A percentile compares a stretch with the other conserved stretches of the same genome.
Conservation (phyloP, 2,888 invertebrate species). For the Tigriopus californicus region DNA sequence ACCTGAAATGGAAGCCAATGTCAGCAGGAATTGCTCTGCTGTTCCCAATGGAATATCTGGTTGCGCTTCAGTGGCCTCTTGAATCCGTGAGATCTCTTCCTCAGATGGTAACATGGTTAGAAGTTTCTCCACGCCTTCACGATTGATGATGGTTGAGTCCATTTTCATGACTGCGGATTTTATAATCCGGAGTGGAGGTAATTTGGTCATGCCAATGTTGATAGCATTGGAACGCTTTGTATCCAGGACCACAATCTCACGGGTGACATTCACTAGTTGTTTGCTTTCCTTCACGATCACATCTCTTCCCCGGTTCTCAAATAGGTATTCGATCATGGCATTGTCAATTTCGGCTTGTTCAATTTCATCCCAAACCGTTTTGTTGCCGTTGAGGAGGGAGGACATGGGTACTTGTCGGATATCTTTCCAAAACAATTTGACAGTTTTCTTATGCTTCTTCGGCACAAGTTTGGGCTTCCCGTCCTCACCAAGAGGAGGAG, state of each 20-base stretch:
- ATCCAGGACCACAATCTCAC: constrained; percentile 82
- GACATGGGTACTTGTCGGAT: constrained; percentile 33
- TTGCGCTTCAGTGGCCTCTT: constrained; percentile 80
- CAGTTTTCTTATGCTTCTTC: constrained; percentile 74
- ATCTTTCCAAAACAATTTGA: constrained; percentile 95
- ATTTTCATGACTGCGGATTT: constrained; percentile 98
- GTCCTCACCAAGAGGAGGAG: constrained; percentile 22
- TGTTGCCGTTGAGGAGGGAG: constrained; percentile 23
- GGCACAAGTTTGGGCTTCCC: background rate
- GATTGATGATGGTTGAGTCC: constrained; percentile 93
- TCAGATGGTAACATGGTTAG: constrained; percentile 92
- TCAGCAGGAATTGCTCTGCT: constrained; percentile 95
- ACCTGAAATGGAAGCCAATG: constrained; percentile 85
- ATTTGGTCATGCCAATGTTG: constrained; percentile 95
- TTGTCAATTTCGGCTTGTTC: constrained; percentile 68
- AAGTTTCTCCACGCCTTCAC: constrained; percentile 95
- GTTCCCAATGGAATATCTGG: constrained; percentile 79
- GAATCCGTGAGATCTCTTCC: constrained; percentile 85
- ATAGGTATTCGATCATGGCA: constrained; percentile 80
- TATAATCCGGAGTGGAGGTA: constrained; percentile 91
- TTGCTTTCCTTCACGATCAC: constrained; percentile 82
- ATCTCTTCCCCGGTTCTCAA: constrained; percentile 91
- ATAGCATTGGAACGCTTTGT: constrained; percentile 96
- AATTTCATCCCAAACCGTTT: constrained; percentile 70
- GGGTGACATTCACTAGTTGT: constrained; percentile 58